Evolutionary conservation across 1,140 invertebrate species (phyloP).

Genomic region (Euschistus heros): DNA sequence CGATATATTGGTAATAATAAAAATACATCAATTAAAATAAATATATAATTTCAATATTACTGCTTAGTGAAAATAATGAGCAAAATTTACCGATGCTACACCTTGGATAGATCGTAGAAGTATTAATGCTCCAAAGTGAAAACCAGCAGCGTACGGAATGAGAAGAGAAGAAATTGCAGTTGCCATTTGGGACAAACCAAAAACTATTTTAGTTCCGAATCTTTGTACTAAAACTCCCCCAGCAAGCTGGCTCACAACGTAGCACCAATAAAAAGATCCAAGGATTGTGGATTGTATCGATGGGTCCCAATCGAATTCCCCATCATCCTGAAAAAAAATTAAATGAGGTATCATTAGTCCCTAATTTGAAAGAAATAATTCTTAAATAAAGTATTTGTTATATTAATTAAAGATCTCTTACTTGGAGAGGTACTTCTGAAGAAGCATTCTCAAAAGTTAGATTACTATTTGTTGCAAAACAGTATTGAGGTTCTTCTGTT

Average conservation of each 20-base stretch:
- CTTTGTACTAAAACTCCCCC: constrained; percentile 63
- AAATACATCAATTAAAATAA: no score
- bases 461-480: constrained; percentile 29
- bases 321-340: constrained; percentile 33
- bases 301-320: constrained; percentile 50
- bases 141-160: constrained; percentile 49
- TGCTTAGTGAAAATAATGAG: neutral
- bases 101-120: constrained; percentile 52
- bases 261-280: constrained; percentile 61
- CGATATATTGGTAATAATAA: no score
- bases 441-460: neutral
- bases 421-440: no score
- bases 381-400: no score
- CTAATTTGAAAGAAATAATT: neutral
- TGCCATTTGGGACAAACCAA: constrained; percentile 56
- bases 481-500: constrained; percentile 27
- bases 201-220: constrained; percentile 67
- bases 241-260: constrained; percentile 55
- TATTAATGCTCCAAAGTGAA: constrained; percentile 50
- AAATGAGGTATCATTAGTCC: neutral
- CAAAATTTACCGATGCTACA: constrained; percentile 45
- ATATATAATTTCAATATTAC: no score
- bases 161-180: constrained; percentile 57
- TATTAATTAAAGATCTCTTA: no score
- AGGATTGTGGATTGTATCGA: constrained; percentile 49